Percentiles rank a stretch among this genome's conserved stretches.
Conservation (phyloP, 2,888 invertebrate genomes). For the Chaetoderma sp. region DNA sequence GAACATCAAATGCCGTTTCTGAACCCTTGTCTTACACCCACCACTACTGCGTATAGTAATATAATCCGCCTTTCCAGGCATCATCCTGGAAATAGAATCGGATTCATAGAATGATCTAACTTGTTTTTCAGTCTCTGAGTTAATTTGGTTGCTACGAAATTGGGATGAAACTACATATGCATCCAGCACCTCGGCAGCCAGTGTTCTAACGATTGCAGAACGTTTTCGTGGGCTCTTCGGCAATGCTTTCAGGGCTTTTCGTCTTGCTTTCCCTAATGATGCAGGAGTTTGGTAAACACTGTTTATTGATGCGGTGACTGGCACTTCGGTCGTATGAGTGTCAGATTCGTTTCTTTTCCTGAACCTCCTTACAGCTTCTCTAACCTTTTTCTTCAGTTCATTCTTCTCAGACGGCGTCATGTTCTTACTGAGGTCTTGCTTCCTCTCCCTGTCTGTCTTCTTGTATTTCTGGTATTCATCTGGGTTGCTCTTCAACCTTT, state of each 20-base stretch:
- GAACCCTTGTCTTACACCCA: not conserved
- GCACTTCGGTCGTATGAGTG: too few relatives aligned
- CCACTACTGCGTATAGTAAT: not conserved
- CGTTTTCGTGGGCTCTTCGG: not conserved
- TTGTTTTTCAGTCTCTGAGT: too few relatives aligned
- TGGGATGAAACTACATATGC: too few relatives aligned
- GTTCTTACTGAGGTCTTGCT: not conserved
- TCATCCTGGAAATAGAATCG: constrained; percentile 2
- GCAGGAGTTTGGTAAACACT: not conserved
- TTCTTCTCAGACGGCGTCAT: not conserved
- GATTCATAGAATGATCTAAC: constrained; percentile 10
- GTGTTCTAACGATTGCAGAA: not conserved
- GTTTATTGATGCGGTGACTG: not conserved
- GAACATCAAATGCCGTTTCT: constrained; percentile 15
- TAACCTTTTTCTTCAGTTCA: not conserved
- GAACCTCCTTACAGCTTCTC: not conserved
- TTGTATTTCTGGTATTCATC: not conserved
- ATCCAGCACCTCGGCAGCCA: too few relatives aligned
- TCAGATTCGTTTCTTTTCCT: too few relatives aligned
- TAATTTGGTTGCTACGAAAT: too few relatives aligned
- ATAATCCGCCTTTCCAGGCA: constrained; percentile 17
- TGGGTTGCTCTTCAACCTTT: not conserved
- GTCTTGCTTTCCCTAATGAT: not conserved
- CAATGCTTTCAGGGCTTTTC: not conserved
- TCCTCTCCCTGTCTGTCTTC: not conserved